Base-by-base conservation (phyloP, 2,113 vertebrate genomes). In the Lonchura striata region DNA sequence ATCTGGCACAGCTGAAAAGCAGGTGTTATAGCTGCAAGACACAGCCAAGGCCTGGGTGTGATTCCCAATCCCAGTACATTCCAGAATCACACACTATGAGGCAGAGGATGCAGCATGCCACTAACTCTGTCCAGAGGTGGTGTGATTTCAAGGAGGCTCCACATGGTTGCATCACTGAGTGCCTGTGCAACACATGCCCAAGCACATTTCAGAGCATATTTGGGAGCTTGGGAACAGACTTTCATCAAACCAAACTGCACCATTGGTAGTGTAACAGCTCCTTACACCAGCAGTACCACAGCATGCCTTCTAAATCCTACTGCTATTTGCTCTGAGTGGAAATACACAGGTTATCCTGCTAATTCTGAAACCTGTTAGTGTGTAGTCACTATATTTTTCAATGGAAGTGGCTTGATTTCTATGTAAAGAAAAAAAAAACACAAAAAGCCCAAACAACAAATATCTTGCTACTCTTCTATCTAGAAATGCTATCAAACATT, bases 1-100 rank as follows among this genome's bases (percentile, higher is more conserved):
- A 75, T 59, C 53, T 78, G 83, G 52, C 64, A 70, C 66, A 88
- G 82, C 50, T 88, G 78, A 80, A 82, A 82, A 83, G 42, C 63
- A 86, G 68, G 52, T 80, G 76, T 35, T 59, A 17, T 0, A 86
- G 42, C 59, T 88, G 68, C 52, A 42, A 50, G 64, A 65, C 1
- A 4, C 63, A 76, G 15, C 20, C 33, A 20, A 66, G 35, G 60
- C 30, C 47, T 74, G 60, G 35, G 23, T 88, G 44, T 3, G 31
- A 87, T 54, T 78, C 30, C 44, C 72, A 61, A 3, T 7, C 66
- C 47, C 69, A 84, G 50, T 0, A 1, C 31, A 6, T 49, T 56
- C 57, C 86, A 72, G 37, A 66, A 22, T 12, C 70, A 59, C 10
- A 44, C 63, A 37, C 63, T 30, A 33, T 5, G 63, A n/a, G 49